phyloP scores from a whole-genome alignment of 2,797 vertebrate species.

The Siniperca undulata region DNA sequence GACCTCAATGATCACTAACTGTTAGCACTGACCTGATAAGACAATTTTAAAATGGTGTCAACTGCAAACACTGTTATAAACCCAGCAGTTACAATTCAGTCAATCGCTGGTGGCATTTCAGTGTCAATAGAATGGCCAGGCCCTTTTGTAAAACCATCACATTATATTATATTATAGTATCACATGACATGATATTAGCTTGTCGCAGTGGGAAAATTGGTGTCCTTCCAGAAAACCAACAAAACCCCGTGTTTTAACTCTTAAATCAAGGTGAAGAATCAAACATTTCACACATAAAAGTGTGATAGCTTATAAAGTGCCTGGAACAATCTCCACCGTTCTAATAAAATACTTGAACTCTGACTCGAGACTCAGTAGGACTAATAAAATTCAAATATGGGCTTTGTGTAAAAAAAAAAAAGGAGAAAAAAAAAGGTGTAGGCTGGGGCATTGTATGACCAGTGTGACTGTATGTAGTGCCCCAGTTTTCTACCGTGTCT shows the following conservation, averaged over 20 bases:
- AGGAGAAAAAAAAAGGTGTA: background rate
- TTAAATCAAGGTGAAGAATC: background rate
- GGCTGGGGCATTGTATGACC: background rate
- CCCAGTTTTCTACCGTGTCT: background rate
- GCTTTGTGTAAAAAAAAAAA: no score
- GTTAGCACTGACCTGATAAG: background rate
- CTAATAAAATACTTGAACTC: background rate
- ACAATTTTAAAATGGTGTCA: background rate
- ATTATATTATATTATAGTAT: background rate
- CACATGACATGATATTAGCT: background rate
- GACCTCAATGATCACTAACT: background rate
- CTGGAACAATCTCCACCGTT: background rate
- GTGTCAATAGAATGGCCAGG: background rate
- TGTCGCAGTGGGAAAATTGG: background rate
- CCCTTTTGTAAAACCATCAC: background rate
- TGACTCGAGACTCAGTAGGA: no score
- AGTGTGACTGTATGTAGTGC: background rate
- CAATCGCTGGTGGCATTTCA: background rate
- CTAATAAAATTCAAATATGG: no score
- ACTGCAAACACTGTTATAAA: background rate
- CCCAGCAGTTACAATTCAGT: background rate
- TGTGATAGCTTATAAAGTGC: background rate
- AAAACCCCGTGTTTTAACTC: background rate
- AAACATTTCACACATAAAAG: background rate
- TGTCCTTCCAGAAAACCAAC: background rate